phyloP scores from a whole-genome alignment of 2,797 vertebrate species.

The Tolypeutes matacus region DNA sequence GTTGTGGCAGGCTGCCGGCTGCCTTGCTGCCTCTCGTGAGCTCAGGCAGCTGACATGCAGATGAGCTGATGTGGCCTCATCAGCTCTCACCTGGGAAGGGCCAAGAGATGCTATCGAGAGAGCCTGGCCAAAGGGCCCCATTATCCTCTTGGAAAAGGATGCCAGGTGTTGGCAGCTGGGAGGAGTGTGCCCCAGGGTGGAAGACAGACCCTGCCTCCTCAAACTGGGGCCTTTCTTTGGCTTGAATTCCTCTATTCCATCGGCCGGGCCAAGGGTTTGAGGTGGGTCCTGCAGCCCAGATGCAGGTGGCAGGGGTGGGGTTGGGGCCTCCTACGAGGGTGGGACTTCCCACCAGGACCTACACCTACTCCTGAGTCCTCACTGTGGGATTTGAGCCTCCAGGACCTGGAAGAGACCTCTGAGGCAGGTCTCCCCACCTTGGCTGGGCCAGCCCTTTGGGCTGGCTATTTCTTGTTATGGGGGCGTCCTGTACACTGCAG shows the following conservation, averaged over 20 bases:
- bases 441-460: rapidly evolving
- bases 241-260: too few species aligned
- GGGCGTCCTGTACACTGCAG: rapidly evolving
- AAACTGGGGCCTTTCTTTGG: background rate
- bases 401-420: background rate
- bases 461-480: background rate
- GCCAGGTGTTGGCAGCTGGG: rapidly evolving
- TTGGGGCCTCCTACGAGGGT: too few species aligned
- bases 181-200: background rate
- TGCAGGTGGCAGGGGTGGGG: background rate
- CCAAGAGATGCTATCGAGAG: background rate
- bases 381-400: background rate
- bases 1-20: background rate
- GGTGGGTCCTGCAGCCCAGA: background rate
- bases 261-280: background rate
- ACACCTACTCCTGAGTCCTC: rapidly evolving
- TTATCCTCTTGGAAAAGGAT: conserved; percentile 5
- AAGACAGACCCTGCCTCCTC: background rate
- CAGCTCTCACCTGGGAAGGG: background rate
- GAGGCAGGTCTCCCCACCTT: background rate
- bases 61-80: conserved; percentile 49
- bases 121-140: background rate
- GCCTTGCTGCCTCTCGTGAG: background rate
- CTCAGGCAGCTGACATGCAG: conserved; percentile 14
- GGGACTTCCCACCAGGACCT: background rate